Base-by-base conservation (phyloP, 1,140 invertebrate species). In the Drusus annulatus region DNA sequence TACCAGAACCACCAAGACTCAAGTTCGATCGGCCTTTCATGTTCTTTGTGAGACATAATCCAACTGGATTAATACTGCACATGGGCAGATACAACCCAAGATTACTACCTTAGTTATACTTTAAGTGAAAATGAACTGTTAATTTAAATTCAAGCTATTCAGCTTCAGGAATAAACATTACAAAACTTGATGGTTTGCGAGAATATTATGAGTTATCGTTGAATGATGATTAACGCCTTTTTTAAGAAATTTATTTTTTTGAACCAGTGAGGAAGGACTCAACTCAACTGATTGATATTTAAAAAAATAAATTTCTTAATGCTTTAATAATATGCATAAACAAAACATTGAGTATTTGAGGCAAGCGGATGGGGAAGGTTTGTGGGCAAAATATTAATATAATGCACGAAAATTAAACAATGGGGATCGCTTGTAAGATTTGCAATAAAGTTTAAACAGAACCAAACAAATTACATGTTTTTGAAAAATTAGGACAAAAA, bases 21-120 rank as follows among this genome's bases (percentile, higher is more conserved):
- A 93, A 94, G 84, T 94, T 96, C 84, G 95, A 97, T 81, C 91
- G 95, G 85, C 95, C 96, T 1, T 97, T 97, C 90, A 88, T 97
- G 4, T 97, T 95, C 85, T 94, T 96, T 81, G 94, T 96, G 15
- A 91, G 95, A 85, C 96, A 97, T 85, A 96, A 96, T 87, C 96
- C 95, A 2, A 95, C 95, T 7, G 95, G 95, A 79, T 92, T 96
- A 88, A 95, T 97, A 84, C 88, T 97, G 51, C 94, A 95, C 85
- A 95, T 96, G 90, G 95, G 95, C 60, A 90, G 95, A 85, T 96
- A 96, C 87, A 96, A 96, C 87, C 95, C 95, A 15, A 91, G 94
- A 88, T 90, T 95, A 84, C 85, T 95, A 86, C 94, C 94, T 80
- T 94, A 87, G 87, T 31, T 75, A 45, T 17, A 28, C 28, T 19